These are phyloP conservation scores for Tinea trinotella DNA, from an alignment of 2,888 invertebrate species.

Conservation along the genomic window DNA sequence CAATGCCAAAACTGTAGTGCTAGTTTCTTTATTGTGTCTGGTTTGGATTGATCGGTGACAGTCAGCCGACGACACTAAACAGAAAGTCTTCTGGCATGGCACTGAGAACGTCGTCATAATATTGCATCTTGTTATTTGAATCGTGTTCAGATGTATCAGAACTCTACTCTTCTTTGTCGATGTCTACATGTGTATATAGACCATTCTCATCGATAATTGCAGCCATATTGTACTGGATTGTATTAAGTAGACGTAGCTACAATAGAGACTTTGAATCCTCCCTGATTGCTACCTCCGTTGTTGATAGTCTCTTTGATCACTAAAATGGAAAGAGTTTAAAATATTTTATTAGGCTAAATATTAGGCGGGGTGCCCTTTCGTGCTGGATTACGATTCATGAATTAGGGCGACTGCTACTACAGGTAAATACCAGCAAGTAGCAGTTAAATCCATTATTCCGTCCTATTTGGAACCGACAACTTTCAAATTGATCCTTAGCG, in stretches of 20 bases:
- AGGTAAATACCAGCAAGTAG: no score
- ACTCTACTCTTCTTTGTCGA: slow-evolving; percentile 35
- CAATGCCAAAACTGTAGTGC: slow-evolving; percentile 32
- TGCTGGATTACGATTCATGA: no score
- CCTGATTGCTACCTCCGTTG: background rate
- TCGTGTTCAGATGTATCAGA: slow-evolving; percentile 29
- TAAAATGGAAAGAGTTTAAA: no score
- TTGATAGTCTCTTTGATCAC: background rate
- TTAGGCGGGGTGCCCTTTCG: no score
- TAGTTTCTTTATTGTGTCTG: slow-evolving; percentile 25
- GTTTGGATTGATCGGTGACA: slow-evolving; percentile 20
- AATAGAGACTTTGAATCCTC: slow-evolving; percentile 29
- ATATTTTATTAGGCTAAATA: no score
- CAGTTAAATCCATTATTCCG: no score
- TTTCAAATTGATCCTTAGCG: no score
- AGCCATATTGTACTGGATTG: slow-evolving; percentile 19
- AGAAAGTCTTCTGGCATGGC: slow-evolving; percentile 30
- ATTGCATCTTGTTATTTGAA: slow-evolving; percentile 32
- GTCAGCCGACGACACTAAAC: slow-evolving; percentile 19
- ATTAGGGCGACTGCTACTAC: no score
- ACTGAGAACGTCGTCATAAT: slow-evolving; percentile 25
- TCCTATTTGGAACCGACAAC: no score
- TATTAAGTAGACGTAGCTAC: slow-evolving; percentile 34
- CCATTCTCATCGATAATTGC: slow-evolving; percentile 30
- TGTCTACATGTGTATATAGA: slow-evolving; percentile 36